A percentile compares a stretch with the other conserved stretches of the same genome.
These are phyloP conservation scores for Tipula confusa DNA, from an alignment of 2,888 invertebrate species.

Conservation along the genomic window DNA sequence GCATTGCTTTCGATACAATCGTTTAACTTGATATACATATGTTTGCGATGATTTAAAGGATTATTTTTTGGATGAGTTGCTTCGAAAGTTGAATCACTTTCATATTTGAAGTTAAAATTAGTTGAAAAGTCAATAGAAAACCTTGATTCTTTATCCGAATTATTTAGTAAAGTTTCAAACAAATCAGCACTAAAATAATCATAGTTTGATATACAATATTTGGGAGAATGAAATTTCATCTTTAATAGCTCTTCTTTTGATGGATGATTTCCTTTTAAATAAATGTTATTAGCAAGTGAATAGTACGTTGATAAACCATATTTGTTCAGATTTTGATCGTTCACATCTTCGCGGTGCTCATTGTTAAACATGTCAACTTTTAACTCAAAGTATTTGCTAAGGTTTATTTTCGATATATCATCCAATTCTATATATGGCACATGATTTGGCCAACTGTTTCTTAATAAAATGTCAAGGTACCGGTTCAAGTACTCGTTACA, in stretches of 20 bases:
- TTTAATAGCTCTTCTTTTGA: neutral
- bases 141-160: neutral
- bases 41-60: neutral
- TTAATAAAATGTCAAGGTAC: neutral
- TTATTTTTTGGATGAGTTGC: too few relatives aligned
- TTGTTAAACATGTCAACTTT: too few relatives aligned
- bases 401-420: neutral
- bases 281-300: neutral
- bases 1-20: neutral
- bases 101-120: neutral
- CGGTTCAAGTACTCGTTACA: neutral
- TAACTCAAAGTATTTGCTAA: neutral
- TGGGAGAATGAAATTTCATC: neutral
- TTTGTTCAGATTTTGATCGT: neutral
- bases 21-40: neutral
- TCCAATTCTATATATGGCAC: too few relatives aligned
- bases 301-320: neutral
- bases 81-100: too few relatives aligned
- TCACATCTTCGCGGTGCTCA: too few relatives aligned
- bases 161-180: neutral
- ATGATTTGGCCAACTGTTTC: neutral
- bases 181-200: neutral
- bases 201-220: neutral
- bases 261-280: neutral
- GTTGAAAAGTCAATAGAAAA: neutral